Evolutionary conservation across 1,140 invertebrate genomes (phyloP).

Genomic region (Calliopsis andreniformis): DNA sequence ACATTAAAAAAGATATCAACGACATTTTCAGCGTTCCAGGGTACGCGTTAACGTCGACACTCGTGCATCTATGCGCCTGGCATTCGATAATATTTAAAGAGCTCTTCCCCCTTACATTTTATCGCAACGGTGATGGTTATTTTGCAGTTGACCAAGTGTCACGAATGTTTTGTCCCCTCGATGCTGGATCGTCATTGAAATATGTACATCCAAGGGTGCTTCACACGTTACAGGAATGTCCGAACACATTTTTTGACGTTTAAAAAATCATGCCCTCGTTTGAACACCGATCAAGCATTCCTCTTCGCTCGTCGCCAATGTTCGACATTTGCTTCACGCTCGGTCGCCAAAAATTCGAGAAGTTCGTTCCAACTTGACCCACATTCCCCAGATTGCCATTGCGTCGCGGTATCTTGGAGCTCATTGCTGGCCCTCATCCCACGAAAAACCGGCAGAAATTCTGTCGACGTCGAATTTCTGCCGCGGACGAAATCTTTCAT

Average conservation of each 20-base stretch:
- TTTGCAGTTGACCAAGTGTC: neutral
- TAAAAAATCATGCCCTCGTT: neutral
- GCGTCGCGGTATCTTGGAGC: slow-evolving; percentile 15
- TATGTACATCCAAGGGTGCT: neutral
- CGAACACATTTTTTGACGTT: neutral
- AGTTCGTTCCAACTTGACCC: slow-evolving; percentile 9
- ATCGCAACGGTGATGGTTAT: neutral
- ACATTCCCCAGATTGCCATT: slow-evolving; percentile 17
- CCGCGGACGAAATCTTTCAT: slow-evolving; percentile 46
- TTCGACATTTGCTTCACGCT: neutral
- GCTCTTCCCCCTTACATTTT: slow-evolving; percentile 5
- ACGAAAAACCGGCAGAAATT: slow-evolving; percentile 30
- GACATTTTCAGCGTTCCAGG: neutral
- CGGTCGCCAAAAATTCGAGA: neutral
- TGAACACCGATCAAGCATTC: no score
- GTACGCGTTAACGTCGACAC: neutral
- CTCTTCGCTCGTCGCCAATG: neutral
- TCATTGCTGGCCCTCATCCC: neutral
- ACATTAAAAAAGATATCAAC: neutral
- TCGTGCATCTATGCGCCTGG: neutral
- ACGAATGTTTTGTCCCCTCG: neutral
- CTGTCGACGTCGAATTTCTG: slow-evolving; percentile 42
- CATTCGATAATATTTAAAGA: slow-evolving; percentile 20
- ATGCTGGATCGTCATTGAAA: neutral
- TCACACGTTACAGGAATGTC: neutral